These are phyloP conservation scores for Rhaphigaster nebulosa DNA, from an alignment of 2,888 invertebrate genomes.

Conservation along the genomic window DNA sequence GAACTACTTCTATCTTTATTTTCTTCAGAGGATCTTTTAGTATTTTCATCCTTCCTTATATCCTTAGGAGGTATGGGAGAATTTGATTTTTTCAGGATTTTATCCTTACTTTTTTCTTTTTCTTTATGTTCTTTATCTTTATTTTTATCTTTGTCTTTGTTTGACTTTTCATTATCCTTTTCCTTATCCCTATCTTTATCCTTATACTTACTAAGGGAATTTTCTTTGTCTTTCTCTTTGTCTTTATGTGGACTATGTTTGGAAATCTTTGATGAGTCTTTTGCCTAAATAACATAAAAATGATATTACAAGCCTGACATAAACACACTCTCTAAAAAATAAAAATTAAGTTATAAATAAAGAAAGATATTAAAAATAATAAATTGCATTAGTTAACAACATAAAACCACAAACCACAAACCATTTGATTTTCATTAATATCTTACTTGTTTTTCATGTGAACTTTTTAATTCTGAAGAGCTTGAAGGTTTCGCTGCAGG, in stretches of 20 bases:
- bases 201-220: constrained; percentile 76
- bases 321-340: not conserved
- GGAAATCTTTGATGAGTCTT: constrained; percentile 63
- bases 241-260: constrained; percentile 75
- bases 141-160: constrained; percentile 68
- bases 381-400: not conserved
- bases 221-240: constrained; percentile 70
- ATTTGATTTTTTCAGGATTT: constrained; percentile 60
- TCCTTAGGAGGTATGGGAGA: constrained; percentile 60
- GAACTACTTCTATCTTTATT: constrained; percentile 60
- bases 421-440: constrained; percentile 8
- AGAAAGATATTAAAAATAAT: not conserved
- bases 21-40: constrained; percentile 51
- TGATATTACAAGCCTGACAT: constrained; percentile 2
- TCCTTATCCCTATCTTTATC: constrained; percentile 74
- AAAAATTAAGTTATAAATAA: not conserved
- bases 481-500: constrained; percentile 62
- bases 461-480: constrained; percentile 60
- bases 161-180: constrained; percentile 67
- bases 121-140: constrained; percentile 68
- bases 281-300: constrained; percentile 54
- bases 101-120: constrained; percentile 70
- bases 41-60: constrained; percentile 70
- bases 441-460: constrained; percentile 63
- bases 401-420: not conserved